Percentiles rank a stretch among this genome's conserved stretches.
Conservation (phyloP, 2,888 invertebrate species). For the Lepidonotus clava region DNA sequence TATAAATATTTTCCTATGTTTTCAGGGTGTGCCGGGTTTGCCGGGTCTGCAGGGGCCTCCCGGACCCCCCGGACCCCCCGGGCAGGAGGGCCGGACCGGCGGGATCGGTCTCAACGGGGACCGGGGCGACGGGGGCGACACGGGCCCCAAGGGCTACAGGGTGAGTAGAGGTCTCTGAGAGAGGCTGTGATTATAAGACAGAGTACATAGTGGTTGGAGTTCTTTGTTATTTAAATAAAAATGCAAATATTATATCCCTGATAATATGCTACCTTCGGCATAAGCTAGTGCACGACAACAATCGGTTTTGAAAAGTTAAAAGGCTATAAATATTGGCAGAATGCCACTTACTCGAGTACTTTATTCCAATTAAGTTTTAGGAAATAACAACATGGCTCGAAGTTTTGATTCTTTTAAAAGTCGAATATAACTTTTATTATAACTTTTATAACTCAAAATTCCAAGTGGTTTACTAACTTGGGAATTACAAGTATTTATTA, state of each 20-base stretch:
- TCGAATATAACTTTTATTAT: neutral
- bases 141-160: constrained; percentile 77
- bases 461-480: neutral
- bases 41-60: constrained; percentile 75
- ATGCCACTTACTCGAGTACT: neutral
- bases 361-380: neutral
- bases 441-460: neutral
- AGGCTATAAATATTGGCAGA: too few relatives aligned
- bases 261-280: too few relatives aligned
- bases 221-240: too few relatives aligned
- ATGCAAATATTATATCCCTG: too few relatives aligned
- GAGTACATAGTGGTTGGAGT: too few relatives aligned
- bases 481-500: neutral
- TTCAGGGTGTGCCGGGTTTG: constrained; percentile 73
- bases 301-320: too few relatives aligned
- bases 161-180: constrained; percentile 70
- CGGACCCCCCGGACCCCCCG: constrained; percentile 64
- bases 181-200: neutral
- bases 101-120: constrained; percentile 64
- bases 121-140: constrained; percentile 60
- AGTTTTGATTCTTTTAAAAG: neutral
- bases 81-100: constrained; percentile 57
- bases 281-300: too few relatives aligned
- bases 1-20: neutral
- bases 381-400: neutral